Conservation (phyloP, 2,888 invertebrate genomes). For the Lepetodrilus schrolli region DNA sequence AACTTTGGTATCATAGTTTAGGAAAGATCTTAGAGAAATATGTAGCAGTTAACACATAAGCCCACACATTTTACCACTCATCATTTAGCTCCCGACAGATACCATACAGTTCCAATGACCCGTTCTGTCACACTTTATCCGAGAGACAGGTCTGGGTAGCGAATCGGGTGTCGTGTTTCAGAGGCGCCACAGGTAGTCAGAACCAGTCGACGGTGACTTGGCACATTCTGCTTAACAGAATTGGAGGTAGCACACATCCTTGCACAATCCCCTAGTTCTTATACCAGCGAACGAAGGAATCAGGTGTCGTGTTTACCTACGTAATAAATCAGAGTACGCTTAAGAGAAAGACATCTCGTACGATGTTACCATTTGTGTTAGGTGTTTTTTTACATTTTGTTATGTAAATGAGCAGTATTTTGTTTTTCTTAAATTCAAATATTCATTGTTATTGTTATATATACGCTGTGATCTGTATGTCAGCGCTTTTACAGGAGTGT, state of each 20-base stretch:
- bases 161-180: background rate
- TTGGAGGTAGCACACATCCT: background rate
- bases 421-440: too few species aligned
- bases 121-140: too few species aligned
- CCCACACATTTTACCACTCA: too few species aligned
- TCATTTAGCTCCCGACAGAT: too few species aligned
- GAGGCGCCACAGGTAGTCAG: background rate
- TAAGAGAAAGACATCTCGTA: background rate
- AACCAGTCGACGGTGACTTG: background rate
- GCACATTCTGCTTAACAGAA: background rate
- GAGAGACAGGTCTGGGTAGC: background rate
- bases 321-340: constrained; percentile 1
- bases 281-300: background rate
- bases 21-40: too few species aligned
- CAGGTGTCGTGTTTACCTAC: background rate
- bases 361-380: background rate
- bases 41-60: too few species aligned
- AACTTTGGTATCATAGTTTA: too few species aligned
- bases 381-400: background rate
- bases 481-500: too few species aligned
- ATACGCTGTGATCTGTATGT: too few species aligned
- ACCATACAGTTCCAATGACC: too few species aligned
- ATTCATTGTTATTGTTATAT: too few species aligned
- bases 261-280: background rate
- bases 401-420: too few species aligned